These are phyloP conservation scores for Tragopan temminckii DNA, from an alignment of 2,797 vertebrate species.

Conservation along the genomic window DNA sequence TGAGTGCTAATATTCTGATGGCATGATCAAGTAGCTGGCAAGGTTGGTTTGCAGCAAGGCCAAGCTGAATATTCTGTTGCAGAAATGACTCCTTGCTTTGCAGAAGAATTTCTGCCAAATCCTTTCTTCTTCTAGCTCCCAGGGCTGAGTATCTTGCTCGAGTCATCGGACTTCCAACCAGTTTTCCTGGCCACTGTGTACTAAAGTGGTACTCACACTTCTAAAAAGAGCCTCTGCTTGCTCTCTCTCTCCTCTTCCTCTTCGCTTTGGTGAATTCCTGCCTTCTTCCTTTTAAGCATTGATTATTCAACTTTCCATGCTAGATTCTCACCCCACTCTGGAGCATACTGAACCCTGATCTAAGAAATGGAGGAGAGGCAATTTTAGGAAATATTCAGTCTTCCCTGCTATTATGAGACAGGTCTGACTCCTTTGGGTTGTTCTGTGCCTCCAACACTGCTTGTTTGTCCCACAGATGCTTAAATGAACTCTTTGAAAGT, in stretches of 20 bases:
- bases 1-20: constrained; percentile 19
- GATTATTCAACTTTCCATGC: constrained; percentile 67
- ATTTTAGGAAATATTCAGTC: constrained; percentile 27
- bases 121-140: constrained; percentile 55
- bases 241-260: background rate
- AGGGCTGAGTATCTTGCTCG: constrained; percentile 49
- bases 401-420: constrained; percentile 28
- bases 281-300: constrained; percentile 51
- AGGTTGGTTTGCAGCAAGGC: background rate
- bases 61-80: constrained; percentile 58
- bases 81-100: constrained; percentile 47
- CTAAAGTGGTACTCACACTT: constrained; percentile 58
- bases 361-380: background rate
- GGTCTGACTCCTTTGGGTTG: constrained; percentile 30
- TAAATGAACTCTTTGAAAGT: background rate
- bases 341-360: constrained; percentile 5
- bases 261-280: constrained; percentile 42
- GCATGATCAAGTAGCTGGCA: constrained; percentile 40
- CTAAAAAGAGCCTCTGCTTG: constrained; percentile 56
- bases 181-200: constrained; percentile 55
- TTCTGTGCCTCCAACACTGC: background rate
- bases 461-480: background rate
- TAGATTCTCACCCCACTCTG: background rate
- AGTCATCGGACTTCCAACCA: constrained; percentile 56
- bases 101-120: constrained; percentile 58